Conservation (phyloP, 2,797 vertebrate species). For the Hipposideros larvatus region DNA sequence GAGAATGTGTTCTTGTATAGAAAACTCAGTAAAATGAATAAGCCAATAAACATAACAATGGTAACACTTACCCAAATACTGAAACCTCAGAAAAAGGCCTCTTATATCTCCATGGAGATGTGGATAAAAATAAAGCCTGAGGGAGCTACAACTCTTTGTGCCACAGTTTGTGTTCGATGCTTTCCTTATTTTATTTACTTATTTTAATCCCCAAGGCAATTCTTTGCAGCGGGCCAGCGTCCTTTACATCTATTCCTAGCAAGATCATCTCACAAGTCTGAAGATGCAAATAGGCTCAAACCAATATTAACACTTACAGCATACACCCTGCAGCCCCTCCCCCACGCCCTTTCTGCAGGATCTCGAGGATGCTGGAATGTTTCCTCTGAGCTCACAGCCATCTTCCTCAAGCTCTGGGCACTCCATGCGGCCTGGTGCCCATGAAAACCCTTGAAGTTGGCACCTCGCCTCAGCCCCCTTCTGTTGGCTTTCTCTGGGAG, state of each 20-base stretch:
- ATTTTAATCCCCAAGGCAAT: neutral
- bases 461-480: neutral
- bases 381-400: neutral
- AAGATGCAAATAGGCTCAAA: neutral
- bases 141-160: neutral
- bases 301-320: neutral
- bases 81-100: conserved; percentile 50
- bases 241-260: neutral
- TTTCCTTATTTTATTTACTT: neutral
- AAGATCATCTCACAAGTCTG: neutral
- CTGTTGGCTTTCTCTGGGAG: neutral
- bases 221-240: neutral
- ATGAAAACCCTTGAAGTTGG: neutral
- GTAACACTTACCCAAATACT: conserved; percentile 38
- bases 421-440: neutral
- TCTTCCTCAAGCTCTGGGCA: neutral
- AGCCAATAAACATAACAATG: conserved; percentile 7
- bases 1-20: conserved; percentile 49
- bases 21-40: conserved; percentile 66
- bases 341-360: neutral
- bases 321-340: no score
- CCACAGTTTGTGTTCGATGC: conserved; percentile 14
- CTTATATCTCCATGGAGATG: conserved; percentile 39
- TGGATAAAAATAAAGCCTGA: conserved; percentile 36
- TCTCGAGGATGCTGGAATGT: neutral